Evolutionary conservation across 2,797 vertebrate species (phyloP).

Genomic region (Chiloscyllium punctatum): DNA sequence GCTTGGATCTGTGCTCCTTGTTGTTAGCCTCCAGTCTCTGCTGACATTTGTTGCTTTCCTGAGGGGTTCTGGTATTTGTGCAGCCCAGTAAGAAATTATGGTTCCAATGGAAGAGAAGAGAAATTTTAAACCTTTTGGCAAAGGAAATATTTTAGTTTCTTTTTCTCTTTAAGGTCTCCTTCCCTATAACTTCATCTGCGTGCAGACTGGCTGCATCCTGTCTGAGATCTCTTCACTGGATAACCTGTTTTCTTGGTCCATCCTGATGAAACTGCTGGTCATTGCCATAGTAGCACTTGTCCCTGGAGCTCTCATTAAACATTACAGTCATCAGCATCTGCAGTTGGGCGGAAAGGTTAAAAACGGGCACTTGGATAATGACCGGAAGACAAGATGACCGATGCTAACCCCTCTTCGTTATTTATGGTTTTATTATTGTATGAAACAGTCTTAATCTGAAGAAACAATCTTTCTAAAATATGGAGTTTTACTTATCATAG

Average conservation of each 20-base stretch:
- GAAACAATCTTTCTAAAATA: conserved; percentile 8
- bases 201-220: conserved; percentile 87
- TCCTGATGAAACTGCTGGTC: conserved; percentile 74
- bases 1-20: neutral
- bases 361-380: conserved; percentile 47
- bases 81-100: neutral
- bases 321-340: conserved; percentile 64
- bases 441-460: conserved; percentile 23
- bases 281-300: conserved; percentile 79
- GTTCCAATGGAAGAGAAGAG: neutral
- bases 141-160: neutral
- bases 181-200: conserved; percentile 96
- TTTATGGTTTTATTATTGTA: neutral
- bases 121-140: neutral
- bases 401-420: neutral
- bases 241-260: conserved; percentile 81
- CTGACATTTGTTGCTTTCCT: neutral
- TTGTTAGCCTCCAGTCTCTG: neutral
- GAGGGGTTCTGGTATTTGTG: neutral
- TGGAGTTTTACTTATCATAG: neutral
- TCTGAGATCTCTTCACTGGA: conserved; percentile 85
- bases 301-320: conserved; percentile 79
- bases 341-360: conserved; percentile 51
- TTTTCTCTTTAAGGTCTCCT: conserved; percentile 69
- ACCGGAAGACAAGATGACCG: conserved; percentile 69